Base-by-base conservation (phyloP, 2,888 invertebrate genomes). In the Drosophila anceps region DNA sequence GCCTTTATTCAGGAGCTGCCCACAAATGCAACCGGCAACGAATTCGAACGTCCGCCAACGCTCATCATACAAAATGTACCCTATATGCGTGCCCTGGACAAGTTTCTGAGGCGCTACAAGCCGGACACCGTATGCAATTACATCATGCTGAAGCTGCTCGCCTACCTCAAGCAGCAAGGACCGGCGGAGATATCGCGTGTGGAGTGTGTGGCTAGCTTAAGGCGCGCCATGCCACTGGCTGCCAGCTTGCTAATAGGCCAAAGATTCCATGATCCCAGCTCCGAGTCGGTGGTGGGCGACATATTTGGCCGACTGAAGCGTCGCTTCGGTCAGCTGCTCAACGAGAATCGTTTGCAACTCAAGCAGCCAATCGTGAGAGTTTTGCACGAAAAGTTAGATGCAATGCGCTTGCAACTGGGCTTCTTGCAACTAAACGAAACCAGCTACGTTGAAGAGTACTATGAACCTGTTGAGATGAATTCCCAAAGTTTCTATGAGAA, bases 151-250 rank as follows among this genome's bases (percentile, higher is more conserved):
- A 84, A 86, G 35, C 86, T 92, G 50, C 79, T 92, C n/a, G 79
- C 82, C 0, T 91, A 84, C 18, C 73, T 92, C 1, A 90, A 92
- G 51, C 80, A 82, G 12, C 88, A 90, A 15, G 91, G 92, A 0
- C 92, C 92, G 0, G 90, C 89, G 2, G 91, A 91, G 67, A 90
- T 90, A 1, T 84, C 90, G 0, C 81, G 88, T 0, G 82, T 81
- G 12, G 92, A 92, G 58, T 92, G 92, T 54, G 82, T 90, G 18
- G 82, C 85, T 35, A 89, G 90, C 44, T 54, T 92, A 24, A 74
- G 92, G 6, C 86, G 91, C 9, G 89, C 88, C 37, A 92, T 92
- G 92, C 92, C 92, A 0, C 63, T 92, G 71, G 92, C 91, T 7
- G 75, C 91, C 53, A 92, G 91, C 13, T 87, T 90, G 67, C 54